Conservation (phyloP, 53 echinoderm and acorn worm species). For the Apostichopus leukothele region DNA sequence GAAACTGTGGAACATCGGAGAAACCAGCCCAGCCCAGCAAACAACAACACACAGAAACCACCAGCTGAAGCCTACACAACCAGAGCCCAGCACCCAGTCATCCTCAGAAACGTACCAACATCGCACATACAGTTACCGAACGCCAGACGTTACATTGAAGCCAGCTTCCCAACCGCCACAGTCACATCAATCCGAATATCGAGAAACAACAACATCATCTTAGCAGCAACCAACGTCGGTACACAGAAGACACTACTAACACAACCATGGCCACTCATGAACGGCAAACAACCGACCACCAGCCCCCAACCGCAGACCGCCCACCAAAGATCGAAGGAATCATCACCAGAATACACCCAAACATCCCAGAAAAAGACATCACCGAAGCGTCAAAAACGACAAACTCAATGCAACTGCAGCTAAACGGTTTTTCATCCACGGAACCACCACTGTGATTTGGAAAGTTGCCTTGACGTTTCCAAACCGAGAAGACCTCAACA, state of each 20-base stretch:
- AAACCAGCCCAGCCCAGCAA: no score
- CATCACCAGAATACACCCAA: constrained; percentile 31
- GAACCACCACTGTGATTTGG: constrained; percentile 5
- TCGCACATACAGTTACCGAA: no score
- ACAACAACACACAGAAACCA: no score
- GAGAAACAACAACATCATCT: no score
- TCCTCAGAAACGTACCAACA: not conserved
- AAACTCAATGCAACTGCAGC: not conserved
- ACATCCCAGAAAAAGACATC: not conserved
- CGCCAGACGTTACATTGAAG: not conserved
- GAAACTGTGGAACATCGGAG: no score
- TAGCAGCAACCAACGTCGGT: not conserved
- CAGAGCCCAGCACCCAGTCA: not conserved
- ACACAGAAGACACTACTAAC: not conserved
- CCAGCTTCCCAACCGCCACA: not conserved
- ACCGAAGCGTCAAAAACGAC: not conserved
- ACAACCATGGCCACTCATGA: not conserved
- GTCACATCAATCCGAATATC: not conserved
- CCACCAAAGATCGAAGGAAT: not conserved
- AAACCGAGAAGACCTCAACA: not conserved
- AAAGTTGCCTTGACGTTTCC: constrained; percentile 10
- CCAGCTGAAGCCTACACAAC: not conserved
- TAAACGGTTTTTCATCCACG: not conserved
- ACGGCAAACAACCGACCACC: not conserved
- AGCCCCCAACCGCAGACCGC: not conserved